phyloP scores from a whole-genome alignment of 2,888 invertebrate genomes.

The Thereva unica region DNA sequence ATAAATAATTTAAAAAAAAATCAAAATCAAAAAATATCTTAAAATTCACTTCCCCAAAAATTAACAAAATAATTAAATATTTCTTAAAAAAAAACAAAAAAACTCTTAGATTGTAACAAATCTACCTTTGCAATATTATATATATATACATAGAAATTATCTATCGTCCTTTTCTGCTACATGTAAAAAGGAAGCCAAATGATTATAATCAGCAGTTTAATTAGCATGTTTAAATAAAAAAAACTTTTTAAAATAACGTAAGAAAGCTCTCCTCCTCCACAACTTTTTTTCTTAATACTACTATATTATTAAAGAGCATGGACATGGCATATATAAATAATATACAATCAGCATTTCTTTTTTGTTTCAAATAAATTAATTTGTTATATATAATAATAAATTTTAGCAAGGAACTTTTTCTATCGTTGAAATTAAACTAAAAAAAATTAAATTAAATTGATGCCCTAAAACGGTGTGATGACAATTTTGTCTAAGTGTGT shows the following conservation, averaged over 20 bases:
- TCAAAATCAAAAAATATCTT: neutral
- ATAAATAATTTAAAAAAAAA: neutral
- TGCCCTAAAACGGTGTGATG: no score
- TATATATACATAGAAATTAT: slow-evolving; percentile 7
- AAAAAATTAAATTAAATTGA: no score
- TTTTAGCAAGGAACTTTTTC: slow-evolving; percentile 32
- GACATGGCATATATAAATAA: no score
- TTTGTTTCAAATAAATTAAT: slow-evolving; percentile 12
- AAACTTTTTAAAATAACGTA: no score
- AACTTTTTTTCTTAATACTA: no score
- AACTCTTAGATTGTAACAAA: slow-evolving; percentile 26
- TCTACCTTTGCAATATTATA: slow-evolving; percentile 7
- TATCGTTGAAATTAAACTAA: slow-evolving; percentile 7
- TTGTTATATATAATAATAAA: slow-evolving; percentile 9
- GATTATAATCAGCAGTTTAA: slow-evolving; percentile 4
- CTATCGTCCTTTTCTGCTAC: slow-evolving; percentile 23
- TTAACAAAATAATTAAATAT: slow-evolving; percentile 39
- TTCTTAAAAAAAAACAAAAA: slow-evolving; percentile 19
- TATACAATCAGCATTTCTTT: no score
- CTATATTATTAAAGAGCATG: no score
- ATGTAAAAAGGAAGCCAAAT: slow-evolving; percentile 17
- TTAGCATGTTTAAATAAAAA: slow-evolving; percentile 4
- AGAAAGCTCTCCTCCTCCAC: no score
- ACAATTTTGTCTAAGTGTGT: no score
- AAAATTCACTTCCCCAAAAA: slow-evolving; percentile 6